phyloP scores from a whole-genome alignment of 1,140 invertebrate species.

The Orchesella cincta region DNA sequence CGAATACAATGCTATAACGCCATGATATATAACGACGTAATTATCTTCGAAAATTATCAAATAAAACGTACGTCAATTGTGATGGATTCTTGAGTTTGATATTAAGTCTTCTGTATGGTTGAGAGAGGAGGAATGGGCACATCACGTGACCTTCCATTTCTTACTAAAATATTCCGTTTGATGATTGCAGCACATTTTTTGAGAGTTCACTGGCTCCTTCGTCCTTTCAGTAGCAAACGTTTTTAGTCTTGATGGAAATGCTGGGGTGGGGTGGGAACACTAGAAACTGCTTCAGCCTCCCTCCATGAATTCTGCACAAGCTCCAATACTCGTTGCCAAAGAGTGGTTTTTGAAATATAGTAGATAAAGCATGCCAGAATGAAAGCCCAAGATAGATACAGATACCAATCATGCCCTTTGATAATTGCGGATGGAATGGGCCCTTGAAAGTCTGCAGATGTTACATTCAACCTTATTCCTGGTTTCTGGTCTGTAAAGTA shows the following conservation, averaged over 20 bases:
- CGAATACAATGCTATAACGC: too few relatives aligned
- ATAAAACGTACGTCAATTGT: too few relatives aligned
- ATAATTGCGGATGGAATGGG: conserved; percentile 73
- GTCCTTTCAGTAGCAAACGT: too few relatives aligned
- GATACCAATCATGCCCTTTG: conserved; percentile 76
- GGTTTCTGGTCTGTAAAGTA: conserved; percentile 63
- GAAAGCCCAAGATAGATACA: conserved; percentile 83
- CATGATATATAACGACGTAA: too few relatives aligned
- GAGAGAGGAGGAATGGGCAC: too few relatives aligned
- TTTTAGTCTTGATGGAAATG: conserved; percentile 20
- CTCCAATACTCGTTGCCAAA: conserved; percentile 79
- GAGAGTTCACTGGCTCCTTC: too few relatives aligned
- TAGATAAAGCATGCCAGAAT: conserved; percentile 74
- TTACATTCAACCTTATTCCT: conserved; percentile 67
- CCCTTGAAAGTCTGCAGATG: conserved; percentile 74
- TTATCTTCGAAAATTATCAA: too few relatives aligned
- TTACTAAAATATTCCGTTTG: too few relatives aligned
- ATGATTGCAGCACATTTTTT: too few relatives aligned
- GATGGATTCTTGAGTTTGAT: too few relatives aligned
- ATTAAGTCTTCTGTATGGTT: too few relatives aligned
- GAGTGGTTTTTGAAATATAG: conserved; percentile 74
- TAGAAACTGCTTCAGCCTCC: conserved; percentile 71
- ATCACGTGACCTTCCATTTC: too few relatives aligned
- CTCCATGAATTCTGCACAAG: conserved; percentile 83
- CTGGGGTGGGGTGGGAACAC: not conserved